phyloP scores from a whole-genome alignment of 2,797 vertebrate species.

The Taenioides sp. region DNA sequence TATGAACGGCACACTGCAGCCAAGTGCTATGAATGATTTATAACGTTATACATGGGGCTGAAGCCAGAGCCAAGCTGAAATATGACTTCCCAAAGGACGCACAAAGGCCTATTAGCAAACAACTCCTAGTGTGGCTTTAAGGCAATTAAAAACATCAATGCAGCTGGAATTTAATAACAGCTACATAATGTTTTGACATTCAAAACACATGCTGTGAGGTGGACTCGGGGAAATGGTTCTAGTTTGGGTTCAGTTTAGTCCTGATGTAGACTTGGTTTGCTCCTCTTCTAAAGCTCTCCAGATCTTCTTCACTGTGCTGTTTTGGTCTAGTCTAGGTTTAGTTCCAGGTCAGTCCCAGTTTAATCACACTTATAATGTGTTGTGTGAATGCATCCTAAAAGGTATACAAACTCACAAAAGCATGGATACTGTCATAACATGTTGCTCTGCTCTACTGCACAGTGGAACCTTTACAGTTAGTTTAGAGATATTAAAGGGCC shows the following conservation, averaged over 20 bases:
- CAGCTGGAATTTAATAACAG: neutral
- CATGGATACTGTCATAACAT: no score
- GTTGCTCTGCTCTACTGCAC: no score
- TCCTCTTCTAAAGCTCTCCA: no score
- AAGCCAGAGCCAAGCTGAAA: neutral
- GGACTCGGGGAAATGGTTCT: neutral
- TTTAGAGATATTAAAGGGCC: no score
- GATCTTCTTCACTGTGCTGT: no score
- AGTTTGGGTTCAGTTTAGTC: neutral
- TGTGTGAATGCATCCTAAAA: no score
- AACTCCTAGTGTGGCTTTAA: neutral
- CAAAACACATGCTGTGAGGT: neutral
- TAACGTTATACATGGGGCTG: slow-evolving; percentile 9
- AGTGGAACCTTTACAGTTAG: no score
- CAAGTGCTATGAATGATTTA: slow-evolving; percentile 14
- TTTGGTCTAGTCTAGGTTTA: no score
- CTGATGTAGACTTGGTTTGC: neutral
- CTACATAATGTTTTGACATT: neutral
- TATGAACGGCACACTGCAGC: neutral
- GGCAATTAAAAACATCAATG: neutral
- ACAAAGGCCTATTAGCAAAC: slow-evolving; percentile 4
- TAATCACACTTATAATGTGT: neutral
- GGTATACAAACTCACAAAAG: no score
- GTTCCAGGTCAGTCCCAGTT: neutral
- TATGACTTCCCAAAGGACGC: neutral